Evolutionary conservation across 2,113 vertebrate species (phyloP).

Genomic region (Crypturellus undulatus): DNA sequence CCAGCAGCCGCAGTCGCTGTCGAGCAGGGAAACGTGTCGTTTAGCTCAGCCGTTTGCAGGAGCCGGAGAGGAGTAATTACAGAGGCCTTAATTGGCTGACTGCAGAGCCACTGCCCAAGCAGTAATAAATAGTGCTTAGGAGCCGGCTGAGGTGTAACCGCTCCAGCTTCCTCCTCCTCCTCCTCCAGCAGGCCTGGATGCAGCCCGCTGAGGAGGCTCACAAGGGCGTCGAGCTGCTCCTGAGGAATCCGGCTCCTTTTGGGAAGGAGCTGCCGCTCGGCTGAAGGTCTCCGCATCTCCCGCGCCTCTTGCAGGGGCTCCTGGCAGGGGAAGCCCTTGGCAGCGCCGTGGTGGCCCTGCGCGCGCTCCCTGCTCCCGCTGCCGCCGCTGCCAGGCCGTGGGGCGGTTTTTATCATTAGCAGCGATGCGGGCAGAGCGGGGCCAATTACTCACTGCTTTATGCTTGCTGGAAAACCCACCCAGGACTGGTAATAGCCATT

Average conservation of each 20-base stretch:
- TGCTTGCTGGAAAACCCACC: conserved; percentile 67
- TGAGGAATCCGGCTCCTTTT: not conserved
- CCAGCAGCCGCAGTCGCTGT: not conserved
- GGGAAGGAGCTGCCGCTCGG: not conserved
- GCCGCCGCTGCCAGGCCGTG: not conserved
- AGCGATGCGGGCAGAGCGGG: conserved; percentile 24
- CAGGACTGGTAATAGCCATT: conserved; percentile 71
- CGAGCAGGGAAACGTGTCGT: not conserved
- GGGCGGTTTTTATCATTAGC: conserved; percentile 27
- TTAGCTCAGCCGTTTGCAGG: not conserved
- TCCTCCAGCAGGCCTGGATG: not conserved
- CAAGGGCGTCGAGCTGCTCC: not conserved
- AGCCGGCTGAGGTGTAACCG: not conserved
- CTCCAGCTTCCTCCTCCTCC: not conserved
- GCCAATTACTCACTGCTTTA: conserved; percentile 71
- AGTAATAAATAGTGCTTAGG: not conserved
- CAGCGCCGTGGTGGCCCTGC: not conserved
- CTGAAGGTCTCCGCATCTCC: not conserved
- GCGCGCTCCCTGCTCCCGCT: conserved; percentile 6
- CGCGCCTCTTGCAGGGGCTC: not conserved
- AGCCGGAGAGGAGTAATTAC: not conserved
- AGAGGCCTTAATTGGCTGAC: conserved; percentile 22
- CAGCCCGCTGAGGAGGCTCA: not conserved
- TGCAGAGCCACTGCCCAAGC: conserved; percentile 36
- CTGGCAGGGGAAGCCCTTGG: conserved; percentile 5